These are phyloP conservation scores for Drosophila birchii DNA, from an alignment of 2,888 invertebrate species.

Conservation along the genomic window DNA sequence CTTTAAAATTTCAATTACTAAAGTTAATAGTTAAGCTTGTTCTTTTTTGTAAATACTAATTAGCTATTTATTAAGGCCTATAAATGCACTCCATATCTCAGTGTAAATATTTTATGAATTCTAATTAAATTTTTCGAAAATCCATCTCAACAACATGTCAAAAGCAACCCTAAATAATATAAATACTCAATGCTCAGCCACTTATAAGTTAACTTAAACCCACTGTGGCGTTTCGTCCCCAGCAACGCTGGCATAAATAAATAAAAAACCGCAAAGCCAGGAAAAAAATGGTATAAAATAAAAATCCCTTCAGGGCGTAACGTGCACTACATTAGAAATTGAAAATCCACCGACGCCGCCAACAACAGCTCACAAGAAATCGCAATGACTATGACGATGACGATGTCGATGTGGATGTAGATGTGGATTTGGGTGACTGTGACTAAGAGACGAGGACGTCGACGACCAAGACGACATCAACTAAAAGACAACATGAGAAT, in stretches of 20 bases:
- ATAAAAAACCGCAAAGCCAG: conserved; percentile 64
- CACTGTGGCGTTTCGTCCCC: conserved; percentile 45
- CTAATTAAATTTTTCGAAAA: not conserved
- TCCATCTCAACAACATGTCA: rapidly evolving
- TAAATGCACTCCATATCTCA: too few species aligned
- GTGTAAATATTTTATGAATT: too few species aligned
- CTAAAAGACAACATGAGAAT: conserved; percentile 73
- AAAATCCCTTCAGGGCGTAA: conserved; percentile 78
- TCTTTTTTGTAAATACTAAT: too few species aligned
- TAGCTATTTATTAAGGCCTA: not conserved
- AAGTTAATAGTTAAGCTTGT: too few species aligned
- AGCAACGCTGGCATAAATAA: conserved; percentile 65
- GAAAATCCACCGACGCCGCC: conserved; percentile 73
- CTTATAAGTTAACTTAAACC: not conserved
- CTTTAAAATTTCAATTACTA: too few species aligned
- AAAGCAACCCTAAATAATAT: not conserved
- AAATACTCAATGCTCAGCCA: not conserved
- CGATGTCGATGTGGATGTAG: conserved; percentile 18
- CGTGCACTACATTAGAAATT: conserved; percentile 82
- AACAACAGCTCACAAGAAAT: conserved; percentile 16
- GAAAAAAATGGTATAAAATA: conserved; percentile 54
- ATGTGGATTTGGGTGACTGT: conserved; percentile 19
- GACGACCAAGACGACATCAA: conserved; percentile 46
- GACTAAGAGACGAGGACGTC: conserved; percentile 43
- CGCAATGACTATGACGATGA: conserved; percentile 22